A percentile compares a stretch with the other conserved stretches of the same genome.
These are phyloP conservation scores for Magallana gigas DNA, from an alignment of 1,140 invertebrate genomes.

Conservation along the genomic window DNA sequence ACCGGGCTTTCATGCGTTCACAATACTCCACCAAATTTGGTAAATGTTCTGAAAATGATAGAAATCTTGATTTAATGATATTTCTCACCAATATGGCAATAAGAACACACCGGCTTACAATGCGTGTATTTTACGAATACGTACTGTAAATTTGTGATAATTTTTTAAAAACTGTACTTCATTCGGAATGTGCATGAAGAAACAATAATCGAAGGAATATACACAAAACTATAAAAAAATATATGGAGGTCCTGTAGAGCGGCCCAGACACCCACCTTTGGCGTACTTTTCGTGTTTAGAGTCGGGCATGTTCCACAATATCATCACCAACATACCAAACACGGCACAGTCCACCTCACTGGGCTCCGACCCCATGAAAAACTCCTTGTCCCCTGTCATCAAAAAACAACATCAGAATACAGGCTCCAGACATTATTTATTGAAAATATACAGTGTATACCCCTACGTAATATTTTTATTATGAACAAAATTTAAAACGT, in stretches of 20 bases:
- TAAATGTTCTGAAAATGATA: constrained; percentile 64
- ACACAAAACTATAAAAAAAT: neutral
- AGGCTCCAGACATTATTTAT: too few species aligned
- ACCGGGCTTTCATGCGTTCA: constrained; percentile 74
- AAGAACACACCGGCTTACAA: neutral
- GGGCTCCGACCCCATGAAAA: constrained; percentile 77
- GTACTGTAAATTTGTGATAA: neutral
- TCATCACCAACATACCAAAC: constrained; percentile 78
- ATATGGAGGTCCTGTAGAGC: neutral
- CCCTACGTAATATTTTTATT: too few species aligned
- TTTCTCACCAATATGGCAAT: neutral
- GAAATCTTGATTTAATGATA: too few species aligned
- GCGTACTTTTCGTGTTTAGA: constrained; percentile 70
- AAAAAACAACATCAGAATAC: neutral
- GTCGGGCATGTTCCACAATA: constrained; percentile 77
- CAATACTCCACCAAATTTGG: constrained; percentile 72
- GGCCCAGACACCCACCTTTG: constrained; percentile 52
- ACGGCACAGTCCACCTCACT: constrained; percentile 78
- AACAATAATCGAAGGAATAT: neutral
- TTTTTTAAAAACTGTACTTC: too few species aligned
- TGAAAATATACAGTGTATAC: too few species aligned
- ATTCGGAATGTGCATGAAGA: neutral
- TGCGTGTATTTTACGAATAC: too few species aligned
- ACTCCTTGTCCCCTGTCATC: constrained; percentile 76
- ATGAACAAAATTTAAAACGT: too few species aligned